Conservation (phyloP, 2,888 invertebrate species). For the Trachelus troglodyta region DNA sequence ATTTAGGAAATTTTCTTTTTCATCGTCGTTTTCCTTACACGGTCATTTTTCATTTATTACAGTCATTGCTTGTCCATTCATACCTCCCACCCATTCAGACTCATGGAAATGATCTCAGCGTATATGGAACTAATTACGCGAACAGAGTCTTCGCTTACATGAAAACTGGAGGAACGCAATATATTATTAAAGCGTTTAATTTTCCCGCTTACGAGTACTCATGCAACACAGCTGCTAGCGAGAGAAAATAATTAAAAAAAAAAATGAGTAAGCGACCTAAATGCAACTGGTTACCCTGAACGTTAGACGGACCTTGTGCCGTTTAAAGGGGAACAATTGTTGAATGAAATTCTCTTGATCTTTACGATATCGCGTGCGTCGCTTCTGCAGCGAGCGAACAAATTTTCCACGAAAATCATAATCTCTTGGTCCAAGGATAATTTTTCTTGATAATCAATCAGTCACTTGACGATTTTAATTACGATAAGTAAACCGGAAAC, state of each 20-base stretch:
- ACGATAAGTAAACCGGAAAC: conserved; percentile 37
- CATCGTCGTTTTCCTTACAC: not conserved
- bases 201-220: not conserved
- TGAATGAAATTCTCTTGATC: not conserved
- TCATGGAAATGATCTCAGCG: not conserved
- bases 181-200: not conserved
- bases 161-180: not conserved
- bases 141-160: not conserved
- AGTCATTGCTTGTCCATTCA: not conserved
- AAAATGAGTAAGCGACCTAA: not conserved
- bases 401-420: not conserved
- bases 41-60: not conserved
- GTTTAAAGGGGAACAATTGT: not conserved
- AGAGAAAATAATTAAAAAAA: not conserved
- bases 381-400: not conserved
- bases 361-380: not conserved
- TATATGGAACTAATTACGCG: not conserved
- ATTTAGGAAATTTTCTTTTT: not conserved
- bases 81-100: not conserved
- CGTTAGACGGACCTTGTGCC: not conserved
- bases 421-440: not conserved
- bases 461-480: conserved; percentile 40
- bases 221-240: not conserved
- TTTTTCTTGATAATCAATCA: not conserved
- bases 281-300: not conserved